Evolutionary conservation across 2,113 vertebrate genomes (phyloP).

Genomic region (Neolamprologus brichardi): DNA sequence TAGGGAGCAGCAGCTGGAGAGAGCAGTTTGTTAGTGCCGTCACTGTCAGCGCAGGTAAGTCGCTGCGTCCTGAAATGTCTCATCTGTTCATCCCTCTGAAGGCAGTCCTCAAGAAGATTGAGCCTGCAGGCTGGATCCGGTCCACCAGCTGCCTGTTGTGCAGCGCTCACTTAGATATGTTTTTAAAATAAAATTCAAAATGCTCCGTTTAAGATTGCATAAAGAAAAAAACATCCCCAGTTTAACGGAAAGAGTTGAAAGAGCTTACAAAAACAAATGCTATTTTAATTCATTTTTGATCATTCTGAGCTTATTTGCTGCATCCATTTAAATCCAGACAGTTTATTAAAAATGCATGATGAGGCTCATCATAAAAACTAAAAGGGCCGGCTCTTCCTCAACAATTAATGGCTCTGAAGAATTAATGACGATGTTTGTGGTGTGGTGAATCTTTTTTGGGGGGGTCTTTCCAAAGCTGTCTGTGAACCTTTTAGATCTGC

Average conservation of each 20-base stretch:
- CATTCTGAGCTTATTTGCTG: neutral
- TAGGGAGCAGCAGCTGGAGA: conserved; percentile 82
- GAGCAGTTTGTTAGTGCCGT: conserved; percentile 84
- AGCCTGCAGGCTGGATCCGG: neutral
- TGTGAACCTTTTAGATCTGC: conserved; percentile 9
- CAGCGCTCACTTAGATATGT: neutral
- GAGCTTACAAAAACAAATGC: neutral
- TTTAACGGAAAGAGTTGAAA: neutral
- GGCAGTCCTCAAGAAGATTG: neutral
- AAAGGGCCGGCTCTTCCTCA: neutral
- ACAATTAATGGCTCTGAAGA: conserved; percentile 12
- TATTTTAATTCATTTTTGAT: neutral
- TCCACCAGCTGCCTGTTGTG: neutral
- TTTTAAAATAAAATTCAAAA: neutral
- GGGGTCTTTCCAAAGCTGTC: neutral
- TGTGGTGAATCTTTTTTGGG: neutral
- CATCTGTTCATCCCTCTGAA: conserved; percentile 8
- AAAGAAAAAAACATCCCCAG: neutral
- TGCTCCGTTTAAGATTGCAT: neutral
- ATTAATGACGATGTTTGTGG: neutral
- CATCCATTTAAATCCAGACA: neutral
- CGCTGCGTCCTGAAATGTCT: neutral
- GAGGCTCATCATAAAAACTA: neutral
- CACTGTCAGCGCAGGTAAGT: conserved; percentile 81
- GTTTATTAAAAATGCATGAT: conserved; percentile 37